phyloP scores from a whole-genome alignment of 2,888 invertebrate species.

The Dyspetes luteomarginatus region DNA sequence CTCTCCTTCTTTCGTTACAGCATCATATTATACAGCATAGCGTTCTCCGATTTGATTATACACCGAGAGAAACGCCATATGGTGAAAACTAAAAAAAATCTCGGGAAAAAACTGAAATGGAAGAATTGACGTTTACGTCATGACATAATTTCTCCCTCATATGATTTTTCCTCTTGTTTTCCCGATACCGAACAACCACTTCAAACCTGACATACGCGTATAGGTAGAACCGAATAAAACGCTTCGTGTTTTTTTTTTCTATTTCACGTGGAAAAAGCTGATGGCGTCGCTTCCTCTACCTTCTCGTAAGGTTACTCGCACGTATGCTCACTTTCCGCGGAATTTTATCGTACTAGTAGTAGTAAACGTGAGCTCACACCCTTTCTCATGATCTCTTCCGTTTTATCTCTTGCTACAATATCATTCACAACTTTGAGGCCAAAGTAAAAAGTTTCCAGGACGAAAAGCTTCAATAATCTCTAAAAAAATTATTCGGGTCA shows the following conservation, averaged over 20 bases:
- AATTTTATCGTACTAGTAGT: background rate
- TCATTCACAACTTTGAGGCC: background rate
- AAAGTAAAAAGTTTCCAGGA: too few species aligned
- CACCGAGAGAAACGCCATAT: conserved; percentile 16
- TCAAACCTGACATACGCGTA: background rate
- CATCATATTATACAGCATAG: background rate
- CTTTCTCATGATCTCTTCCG: background rate
- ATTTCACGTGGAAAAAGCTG: background rate
- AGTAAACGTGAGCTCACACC: too few species aligned
- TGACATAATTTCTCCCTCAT: background rate
- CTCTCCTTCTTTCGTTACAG: conserved; percentile 18
- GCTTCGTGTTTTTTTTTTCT: background rate
- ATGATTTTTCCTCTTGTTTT: background rate
- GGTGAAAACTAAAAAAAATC: background rate
- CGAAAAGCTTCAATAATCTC: too few species aligned
- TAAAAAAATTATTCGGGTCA: too few species aligned
- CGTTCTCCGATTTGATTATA: background rate
- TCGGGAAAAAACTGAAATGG: background rate
- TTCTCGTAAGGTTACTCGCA: too few species aligned
- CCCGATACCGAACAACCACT: background rate
- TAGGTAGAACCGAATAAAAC: background rate
- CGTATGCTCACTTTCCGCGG: too few species aligned
- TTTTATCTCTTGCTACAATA: background rate
- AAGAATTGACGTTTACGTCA: conserved; percentile 3
- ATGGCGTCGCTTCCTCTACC: too few species aligned